Conservation (phyloP, 2,888 invertebrate genomes). For the Hydroisotoma schaefferi region DNA sequence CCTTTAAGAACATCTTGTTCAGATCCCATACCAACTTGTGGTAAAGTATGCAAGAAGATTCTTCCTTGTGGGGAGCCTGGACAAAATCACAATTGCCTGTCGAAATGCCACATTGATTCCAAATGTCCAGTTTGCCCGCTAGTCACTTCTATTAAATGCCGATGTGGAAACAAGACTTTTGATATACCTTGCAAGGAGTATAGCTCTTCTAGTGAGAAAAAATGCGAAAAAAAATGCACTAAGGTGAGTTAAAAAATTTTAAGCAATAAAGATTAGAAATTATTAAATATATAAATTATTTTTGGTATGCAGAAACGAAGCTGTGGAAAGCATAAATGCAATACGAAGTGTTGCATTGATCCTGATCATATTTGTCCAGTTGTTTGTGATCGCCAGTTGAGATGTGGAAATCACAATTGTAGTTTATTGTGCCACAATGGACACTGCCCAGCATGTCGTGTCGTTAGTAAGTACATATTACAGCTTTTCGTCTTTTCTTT, state of each 20-base stretch:
- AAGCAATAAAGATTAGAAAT: background rate
- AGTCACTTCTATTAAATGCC: slow-evolving; percentile 71
- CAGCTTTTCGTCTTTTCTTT: slow-evolving; percentile 14
- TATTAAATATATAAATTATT: slow-evolving; percentile 24
- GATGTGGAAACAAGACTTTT: slow-evolving; percentile 80
- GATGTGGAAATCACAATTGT: slow-evolving; percentile 86
- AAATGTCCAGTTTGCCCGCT: slow-evolving; percentile 72
- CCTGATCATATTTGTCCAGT: slow-evolving; percentile 80
- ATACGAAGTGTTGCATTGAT: slow-evolving; percentile 81
- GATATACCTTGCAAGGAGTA: slow-evolving; percentile 73
- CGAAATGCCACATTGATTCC: slow-evolving; percentile 65
- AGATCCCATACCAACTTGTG: slow-evolving; percentile 79
- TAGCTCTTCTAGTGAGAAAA: slow-evolving; percentile 67
- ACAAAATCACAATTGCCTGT: slow-evolving; percentile 66
- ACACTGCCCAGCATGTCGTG: slow-evolving; percentile 72
- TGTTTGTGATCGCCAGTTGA: slow-evolving; percentile 73
- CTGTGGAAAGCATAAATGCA: slow-evolving; percentile 87
- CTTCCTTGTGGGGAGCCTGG: slow-evolving; percentile 66
- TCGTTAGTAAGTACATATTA: slow-evolving; percentile 62
- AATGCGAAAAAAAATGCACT: slow-evolving; percentile 85
- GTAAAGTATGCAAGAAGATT: slow-evolving; percentile 61
- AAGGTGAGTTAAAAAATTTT: slow-evolving; percentile 59
- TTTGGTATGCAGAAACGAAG: slow-evolving; percentile 64
- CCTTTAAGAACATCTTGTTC: slow-evolving; percentile 63
- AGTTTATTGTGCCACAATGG: slow-evolving; percentile 85